Percentiles rank a stretch among this genome's conserved stretches.
These are phyloP conservation scores for Alouatta palliata DNA, from an alignment of 2,113 vertebrate species.

Conservation along the genomic window DNA sequence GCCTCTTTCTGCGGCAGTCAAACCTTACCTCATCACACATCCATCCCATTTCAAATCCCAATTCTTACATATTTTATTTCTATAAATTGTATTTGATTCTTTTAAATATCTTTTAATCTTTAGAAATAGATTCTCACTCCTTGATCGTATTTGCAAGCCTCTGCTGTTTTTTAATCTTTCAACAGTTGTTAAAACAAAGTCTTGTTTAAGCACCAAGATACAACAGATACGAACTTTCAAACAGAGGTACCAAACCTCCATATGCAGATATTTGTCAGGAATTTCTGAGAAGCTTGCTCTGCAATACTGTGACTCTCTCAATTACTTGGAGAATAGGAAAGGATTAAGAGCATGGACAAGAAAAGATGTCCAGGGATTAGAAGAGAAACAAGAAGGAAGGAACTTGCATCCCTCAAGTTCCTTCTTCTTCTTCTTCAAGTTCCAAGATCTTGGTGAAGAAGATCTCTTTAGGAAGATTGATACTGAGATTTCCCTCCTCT, in stretches of 20 bases:
- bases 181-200: constrained; percentile 23
- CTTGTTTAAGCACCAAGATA: constrained; percentile 11
- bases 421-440: too few relatives aligned
- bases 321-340: neutral
- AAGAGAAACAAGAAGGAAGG: too few relatives aligned
- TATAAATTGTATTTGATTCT: neutral
- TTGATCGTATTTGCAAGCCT: neutral
- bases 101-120: neutral
- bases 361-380: neutral
- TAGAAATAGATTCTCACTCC: constrained; percentile 7
- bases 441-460: neutral
- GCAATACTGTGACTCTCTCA: neutral
- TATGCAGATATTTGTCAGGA: neutral
- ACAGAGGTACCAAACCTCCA: neutral
- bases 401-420: too few relatives aligned
- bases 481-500: neutral
- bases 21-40: neutral
- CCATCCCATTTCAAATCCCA: neutral
- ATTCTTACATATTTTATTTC: neutral
- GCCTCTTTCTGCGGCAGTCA: neutral
- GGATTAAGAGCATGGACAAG: neutral
- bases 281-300: constrained; percentile 8
- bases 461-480: neutral
- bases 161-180: neutral
- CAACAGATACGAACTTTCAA: constrained; percentile 23